Conservation (phyloP, 2,888 invertebrate genomes). For the Andrena dorsata region DNA sequence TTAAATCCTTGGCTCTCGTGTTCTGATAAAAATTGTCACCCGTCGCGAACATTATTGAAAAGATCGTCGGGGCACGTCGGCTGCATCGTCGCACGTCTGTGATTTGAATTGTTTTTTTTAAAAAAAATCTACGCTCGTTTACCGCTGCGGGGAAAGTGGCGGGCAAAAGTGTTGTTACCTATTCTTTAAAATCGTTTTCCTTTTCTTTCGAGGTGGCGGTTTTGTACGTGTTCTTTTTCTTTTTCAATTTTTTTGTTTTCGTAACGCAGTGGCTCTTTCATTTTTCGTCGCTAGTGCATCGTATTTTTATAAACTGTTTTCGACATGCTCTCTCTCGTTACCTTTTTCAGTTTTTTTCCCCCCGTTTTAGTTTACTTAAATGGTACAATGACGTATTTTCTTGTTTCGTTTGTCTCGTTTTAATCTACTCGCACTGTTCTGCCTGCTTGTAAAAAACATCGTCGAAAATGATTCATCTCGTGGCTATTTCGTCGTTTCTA, state of each 20-base stretch:
- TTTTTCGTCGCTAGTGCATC: slow-evolving; percentile 51
- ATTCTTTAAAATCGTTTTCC: slow-evolving; percentile 29
- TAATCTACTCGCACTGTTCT: slow-evolving; percentile 82
- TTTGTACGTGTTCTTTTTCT: slow-evolving; percentile 21
- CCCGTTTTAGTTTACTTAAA: slow-evolving; percentile 62
- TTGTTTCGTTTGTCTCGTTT: slow-evolving; percentile 62
- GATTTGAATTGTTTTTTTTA: neutral
- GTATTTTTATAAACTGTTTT: slow-evolving; percentile 65
- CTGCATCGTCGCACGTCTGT: slow-evolving; percentile 6
- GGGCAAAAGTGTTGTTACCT: slow-evolving; percentile 20
- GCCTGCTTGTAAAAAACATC: slow-evolving; percentile 84
- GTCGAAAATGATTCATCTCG: slow-evolving; percentile 83
- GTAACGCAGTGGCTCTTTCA: slow-evolving; percentile 40
- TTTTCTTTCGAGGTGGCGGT: slow-evolving; percentile 58
- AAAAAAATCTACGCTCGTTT: slow-evolving; percentile 54
- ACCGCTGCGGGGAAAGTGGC: slow-evolving; percentile 1
- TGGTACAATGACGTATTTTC: slow-evolving; percentile 76
- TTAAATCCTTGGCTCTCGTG: neutral
- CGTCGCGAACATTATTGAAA: slow-evolving; percentile 13
- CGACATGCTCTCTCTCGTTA: slow-evolving; percentile 65
- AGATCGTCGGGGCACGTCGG: slow-evolving; percentile 6
- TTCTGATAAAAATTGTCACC: slow-evolving; percentile 36
- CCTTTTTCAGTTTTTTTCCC: slow-evolving; percentile 40
- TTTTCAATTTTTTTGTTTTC: slow-evolving; percentile 23
- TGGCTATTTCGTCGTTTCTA: slow-evolving; percentile 83